Percentiles rank a stretch among this genome's conserved stretches.
Conservation (phyloP, 2,797 vertebrate species). For the Heterohyrax brucei region DNA sequence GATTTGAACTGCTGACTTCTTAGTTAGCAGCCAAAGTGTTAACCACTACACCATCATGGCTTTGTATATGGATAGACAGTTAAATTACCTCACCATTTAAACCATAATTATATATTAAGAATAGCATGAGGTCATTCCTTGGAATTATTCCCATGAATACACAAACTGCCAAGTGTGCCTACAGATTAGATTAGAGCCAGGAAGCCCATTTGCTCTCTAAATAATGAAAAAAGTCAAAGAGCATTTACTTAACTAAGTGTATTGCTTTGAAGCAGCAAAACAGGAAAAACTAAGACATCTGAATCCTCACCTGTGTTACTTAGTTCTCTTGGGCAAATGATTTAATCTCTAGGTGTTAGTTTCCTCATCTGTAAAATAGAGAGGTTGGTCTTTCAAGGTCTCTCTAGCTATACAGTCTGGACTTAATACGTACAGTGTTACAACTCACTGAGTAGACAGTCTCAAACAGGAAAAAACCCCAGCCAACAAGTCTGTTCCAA, state of each 20-base stretch:
- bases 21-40: not conserved
- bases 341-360: not conserved
- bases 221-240: constrained; percentile 67
- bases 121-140: constrained; percentile 75
- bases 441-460: constrained; percentile 42
- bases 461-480: not conserved
- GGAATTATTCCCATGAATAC: constrained; percentile 75
- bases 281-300: constrained; percentile 65
- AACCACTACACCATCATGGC: not conserved
- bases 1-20: not conserved
- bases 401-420: not conserved
- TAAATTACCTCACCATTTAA: constrained; percentile 69
- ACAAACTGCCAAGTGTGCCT: constrained; percentile 64
- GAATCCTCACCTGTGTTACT: constrained; percentile 71
- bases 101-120: constrained; percentile 75
- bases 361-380: constrained; percentile 69
- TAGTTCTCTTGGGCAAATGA: constrained; percentile 69
- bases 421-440: constrained; percentile 65
- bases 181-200: constrained; percentile 70
- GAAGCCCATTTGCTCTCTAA: constrained; percentile 73
- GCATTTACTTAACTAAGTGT: constrained; percentile 73
- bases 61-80: constrained; percentile 14
- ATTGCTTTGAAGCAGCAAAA: constrained; percentile 51
- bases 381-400: constrained; percentile 58
- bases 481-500: no score